A percentile compares a stretch with the other conserved stretches of the same genome.
These are phyloP conservation scores for Hydropsyche betteni DNA, from an alignment of 2,888 invertebrate species.

Conservation along the genomic window DNA sequence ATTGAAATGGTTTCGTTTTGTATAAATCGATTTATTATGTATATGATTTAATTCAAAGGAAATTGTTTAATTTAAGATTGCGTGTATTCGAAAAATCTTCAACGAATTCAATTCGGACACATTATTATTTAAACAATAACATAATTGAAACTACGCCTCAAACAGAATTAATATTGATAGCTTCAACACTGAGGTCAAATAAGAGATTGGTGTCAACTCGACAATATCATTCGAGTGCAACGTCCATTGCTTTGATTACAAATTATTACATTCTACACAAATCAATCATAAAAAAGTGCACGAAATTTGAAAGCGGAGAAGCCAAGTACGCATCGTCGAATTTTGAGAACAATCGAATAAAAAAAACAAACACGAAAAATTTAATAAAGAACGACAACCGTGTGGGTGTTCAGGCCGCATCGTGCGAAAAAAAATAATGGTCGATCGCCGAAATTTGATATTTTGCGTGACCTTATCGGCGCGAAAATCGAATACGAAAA, in stretches of 20 bases:
- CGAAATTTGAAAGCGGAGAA: not conserved
- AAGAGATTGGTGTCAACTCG: constrained; percentile 6
- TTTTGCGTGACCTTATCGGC: not conserved
- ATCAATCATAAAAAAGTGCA: not conserved
- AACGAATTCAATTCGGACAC: no score
- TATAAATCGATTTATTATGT: no score
- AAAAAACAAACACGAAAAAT: constrained; percentile 3
- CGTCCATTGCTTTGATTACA: constrained; percentile 9
- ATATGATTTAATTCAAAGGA: no score
- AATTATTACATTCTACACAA: not conserved
- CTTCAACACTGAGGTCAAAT: no score
- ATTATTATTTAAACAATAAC: no score
- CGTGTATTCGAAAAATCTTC: no score
- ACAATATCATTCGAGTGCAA: not conserved
- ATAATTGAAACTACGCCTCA: no score
- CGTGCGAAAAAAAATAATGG: not conserved
- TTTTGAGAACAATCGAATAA: constrained; percentile 25
- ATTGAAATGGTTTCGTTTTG: no score
- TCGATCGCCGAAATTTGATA: not conserved
- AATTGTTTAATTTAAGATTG: no score
- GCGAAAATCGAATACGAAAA: constrained; percentile 21
- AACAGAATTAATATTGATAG: no score
- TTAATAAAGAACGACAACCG: not conserved
- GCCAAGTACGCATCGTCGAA: constrained; percentile 12
- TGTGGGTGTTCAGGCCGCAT: constrained; percentile 9